Evolutionary conservation across 2,888 invertebrate genomes (phyloP), one percentile per base, ranked within the genome.

Genomic region (Ischnura elegans): DNA sequence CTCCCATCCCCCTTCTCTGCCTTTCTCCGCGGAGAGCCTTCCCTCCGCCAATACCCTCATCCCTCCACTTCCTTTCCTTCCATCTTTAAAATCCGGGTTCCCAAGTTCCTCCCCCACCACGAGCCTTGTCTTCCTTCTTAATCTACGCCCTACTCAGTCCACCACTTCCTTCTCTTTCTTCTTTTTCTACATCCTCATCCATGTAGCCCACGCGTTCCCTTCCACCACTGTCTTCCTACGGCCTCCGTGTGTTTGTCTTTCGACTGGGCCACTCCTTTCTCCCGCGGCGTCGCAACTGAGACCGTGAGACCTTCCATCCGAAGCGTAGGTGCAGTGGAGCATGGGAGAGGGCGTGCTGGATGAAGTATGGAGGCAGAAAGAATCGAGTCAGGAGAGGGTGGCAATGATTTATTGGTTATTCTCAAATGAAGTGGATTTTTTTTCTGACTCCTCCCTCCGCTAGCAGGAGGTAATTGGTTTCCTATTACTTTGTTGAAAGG

Each of bases 191-290:
- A 61, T 61, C 61, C 8, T 61, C 61, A 6, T 25, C 61, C 61
- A 3, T 16, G 29, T 13, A 8, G 36, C 76, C 76, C 36, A 76
- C 25, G 13, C 76, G 36, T 76, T 76, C 10, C 36, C 2, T 29
- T 76, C 76, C 36, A 8, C 76, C 76, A n/a, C 76, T 10, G 29
- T 36, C 29, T 76, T 76, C 76, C 76, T 36, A 16, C 76, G 36
- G 29, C 76, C 66, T 29, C 66, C 76, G 36, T 61, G 36, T 76
- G 36, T 76, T 29, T 76, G 76, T 36, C 29, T 76, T 8, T 13
- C 21, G 46, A 43, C 86, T 45, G 86, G 86, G 46, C 86, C 86
- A 86, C 86, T 86, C 86, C 86, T 86, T 46, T 86, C 43, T 86
- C n/a, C 45, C 46, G 45, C 46, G 25, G 86, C 25, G 45, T 25